These are phyloP conservation scores for Mantis religiosa DNA, from an alignment of 2,888 invertebrate species.

Conservation along the genomic window DNA sequence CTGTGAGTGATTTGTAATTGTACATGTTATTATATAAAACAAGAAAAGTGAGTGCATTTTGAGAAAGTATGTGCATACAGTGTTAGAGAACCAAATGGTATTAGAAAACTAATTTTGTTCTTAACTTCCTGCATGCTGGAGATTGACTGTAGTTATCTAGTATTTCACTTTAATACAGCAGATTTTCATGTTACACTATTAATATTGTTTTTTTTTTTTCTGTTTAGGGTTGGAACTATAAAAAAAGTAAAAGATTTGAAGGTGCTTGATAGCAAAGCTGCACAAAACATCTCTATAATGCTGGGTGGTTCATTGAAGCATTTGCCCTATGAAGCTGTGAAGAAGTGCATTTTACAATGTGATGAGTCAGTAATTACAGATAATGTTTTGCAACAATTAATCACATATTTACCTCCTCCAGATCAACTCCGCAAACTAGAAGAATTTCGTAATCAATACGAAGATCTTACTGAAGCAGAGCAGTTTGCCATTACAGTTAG, in stretches of 20 bases:
- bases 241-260: constrained; percentile 89
- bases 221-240: constrained; percentile 55
- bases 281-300: constrained; percentile 86
- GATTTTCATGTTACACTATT: neutral
- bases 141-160: neutral
- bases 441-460: constrained; percentile 70
- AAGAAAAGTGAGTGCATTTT: no score
- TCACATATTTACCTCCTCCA: constrained; percentile 86
- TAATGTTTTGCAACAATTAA: constrained; percentile 84
- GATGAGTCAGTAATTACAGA: constrained; percentile 81
- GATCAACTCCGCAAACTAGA: constrained; percentile 84
- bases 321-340: constrained; percentile 74
- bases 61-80: no score
- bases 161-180: neutral
- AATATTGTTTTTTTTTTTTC: constrained; percentile 1
- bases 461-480: constrained; percentile 87
- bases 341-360: constrained; percentile 76
- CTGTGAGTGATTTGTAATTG: no score
- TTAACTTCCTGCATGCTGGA: no score
- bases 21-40: no score
- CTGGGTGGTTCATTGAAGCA: constrained; percentile 84
- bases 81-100: no score
- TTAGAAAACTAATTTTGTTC: no score
- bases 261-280: constrained; percentile 88
- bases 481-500: constrained; percentile 83